Base-by-base conservation (phyloP, 2,888 invertebrate species). In the Serripes groenlandicus region DNA sequence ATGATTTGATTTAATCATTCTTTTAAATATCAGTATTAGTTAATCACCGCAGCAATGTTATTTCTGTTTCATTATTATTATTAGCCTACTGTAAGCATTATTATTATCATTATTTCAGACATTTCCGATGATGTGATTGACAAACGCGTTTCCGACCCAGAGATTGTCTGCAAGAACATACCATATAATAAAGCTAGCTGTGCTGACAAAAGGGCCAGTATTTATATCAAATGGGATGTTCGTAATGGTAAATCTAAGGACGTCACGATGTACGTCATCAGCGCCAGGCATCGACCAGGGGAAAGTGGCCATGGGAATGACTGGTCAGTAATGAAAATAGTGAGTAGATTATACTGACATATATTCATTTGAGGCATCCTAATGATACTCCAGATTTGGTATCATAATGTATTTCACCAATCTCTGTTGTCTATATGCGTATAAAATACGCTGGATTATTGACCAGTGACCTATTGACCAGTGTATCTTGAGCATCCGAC, bases 161-260 rank as follows among this genome's bases (percentile, higher is more conserved):
- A 60, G 37, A 30, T 81, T 21, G 60, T 76, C 7, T 81, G 81
- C 64, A 66, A 71, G 26, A 76, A 81, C 60, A 66, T 81, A 18
- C 73, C 73, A 18, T 76, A 81, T n/a, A 71, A 60, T 7, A 42
- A 34, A 69, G 60, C 49, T 34, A 23, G 26, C 23, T 76, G 81
- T 56, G 35, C 23, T 32, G 30, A 69, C 21, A 23, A 32, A 1
- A 68, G 58, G 9, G 81, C 76, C 9, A 73, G 72, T 11, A 28
- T 81, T 21, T 76, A 69, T n/a, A 54, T 81, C 9, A 73, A 73
- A 28, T 76, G 75, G 73, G 54, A 73, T 18, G 18, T 30, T 18
- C 9, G 11, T 18, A 21, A n/a, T 26, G 54, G 21, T 32, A 21
- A 62, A 18, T 15, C 4, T 1, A 30, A 30, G n/a, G n/a, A 54